These are phyloP conservation scores for Argentina silus DNA, from an alignment of 2,797 vertebrate species.

Conservation along the genomic window DNA sequence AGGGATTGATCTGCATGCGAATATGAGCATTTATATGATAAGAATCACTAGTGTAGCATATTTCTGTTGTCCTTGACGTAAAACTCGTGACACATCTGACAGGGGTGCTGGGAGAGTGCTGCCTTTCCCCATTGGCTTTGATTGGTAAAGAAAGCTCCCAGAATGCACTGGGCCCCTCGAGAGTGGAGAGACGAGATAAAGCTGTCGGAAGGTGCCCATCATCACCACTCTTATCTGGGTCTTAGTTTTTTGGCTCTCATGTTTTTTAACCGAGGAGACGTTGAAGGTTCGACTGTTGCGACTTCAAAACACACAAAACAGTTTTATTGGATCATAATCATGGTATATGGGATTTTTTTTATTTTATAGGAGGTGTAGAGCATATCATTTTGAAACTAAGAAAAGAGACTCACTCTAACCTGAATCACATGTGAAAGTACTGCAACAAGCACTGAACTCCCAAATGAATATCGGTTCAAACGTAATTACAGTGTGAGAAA, in stretches of 20 bases:
- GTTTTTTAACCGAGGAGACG: not conserved
- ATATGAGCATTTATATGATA: not conserved
- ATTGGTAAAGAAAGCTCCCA: slow-evolving; percentile 17
- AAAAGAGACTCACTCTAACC: too few species aligned
- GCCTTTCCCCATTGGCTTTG: not conserved
- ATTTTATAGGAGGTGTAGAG: too few species aligned
- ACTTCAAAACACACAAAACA: not conserved
- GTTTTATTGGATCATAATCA: not conserved
- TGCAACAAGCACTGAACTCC: too few species aligned
- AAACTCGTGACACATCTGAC: not conserved
- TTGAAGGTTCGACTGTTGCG: not conserved
- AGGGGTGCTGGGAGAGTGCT: not conserved
- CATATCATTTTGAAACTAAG: too few species aligned
- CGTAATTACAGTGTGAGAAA: not conserved
- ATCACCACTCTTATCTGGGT: not conserved
- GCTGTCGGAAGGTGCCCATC: not conserved
- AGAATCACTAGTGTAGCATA: not conserved
- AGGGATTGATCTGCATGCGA: not conserved
- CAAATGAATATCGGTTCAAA: not conserved
- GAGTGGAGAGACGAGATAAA: not conserved
- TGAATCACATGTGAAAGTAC: too few species aligned
- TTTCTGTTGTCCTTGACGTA: not conserved
- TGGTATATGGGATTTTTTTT: not conserved
- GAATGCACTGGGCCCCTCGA: not conserved
- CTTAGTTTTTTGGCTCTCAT: not conserved